A percentile compares a stretch with the other conserved stretches of the same genome.
phyloP scores from a whole-genome alignment of 2,797 vertebrate species.

The Benthosema pterotum region DNA sequence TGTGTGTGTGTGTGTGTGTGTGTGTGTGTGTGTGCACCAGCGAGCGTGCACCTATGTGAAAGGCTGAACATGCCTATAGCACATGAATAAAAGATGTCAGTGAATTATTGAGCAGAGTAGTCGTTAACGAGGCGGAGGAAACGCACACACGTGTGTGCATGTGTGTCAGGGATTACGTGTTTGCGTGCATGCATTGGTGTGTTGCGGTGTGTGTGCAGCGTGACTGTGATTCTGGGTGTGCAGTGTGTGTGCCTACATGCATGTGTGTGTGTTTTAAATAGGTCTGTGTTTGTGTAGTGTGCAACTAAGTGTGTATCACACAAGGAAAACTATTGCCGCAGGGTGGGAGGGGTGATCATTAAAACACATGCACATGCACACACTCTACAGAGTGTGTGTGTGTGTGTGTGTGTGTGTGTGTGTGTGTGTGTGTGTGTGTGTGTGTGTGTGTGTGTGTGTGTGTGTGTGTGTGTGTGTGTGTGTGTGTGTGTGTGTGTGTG shows the following conservation, averaged over 20 bases:
- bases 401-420: not conserved
- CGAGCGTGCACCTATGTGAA: conserved; percentile 52
- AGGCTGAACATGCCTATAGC: conserved; percentile 56
- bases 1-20: conserved; percentile 22
- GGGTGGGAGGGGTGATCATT: no score
- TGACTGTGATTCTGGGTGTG: no score
- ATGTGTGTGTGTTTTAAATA: no score
- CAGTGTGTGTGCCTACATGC: no score
- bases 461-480: conserved; percentile 1
- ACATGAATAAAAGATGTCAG: conserved; percentile 76
- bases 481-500: no score
- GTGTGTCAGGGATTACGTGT: conserved; percentile 30
- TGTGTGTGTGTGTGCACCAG: conserved; percentile 13
- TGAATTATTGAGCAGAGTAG: conserved; percentile 80
- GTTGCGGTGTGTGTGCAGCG: no score
- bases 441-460: conserved; percentile 4
- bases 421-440: not conserved
- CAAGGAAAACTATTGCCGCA: no score
- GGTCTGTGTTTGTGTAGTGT: no score
- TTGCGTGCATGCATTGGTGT: no score
- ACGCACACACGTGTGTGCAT: conserved; percentile 54
- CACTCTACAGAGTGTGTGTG: no score
- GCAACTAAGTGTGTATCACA: no score
- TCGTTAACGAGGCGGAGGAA: conserved; percentile 61
- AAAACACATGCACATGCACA: no score